Evolutionary conservation across 2,797 vertebrate species (phyloP).

Genomic region (Molossus alvarezi): DNA sequence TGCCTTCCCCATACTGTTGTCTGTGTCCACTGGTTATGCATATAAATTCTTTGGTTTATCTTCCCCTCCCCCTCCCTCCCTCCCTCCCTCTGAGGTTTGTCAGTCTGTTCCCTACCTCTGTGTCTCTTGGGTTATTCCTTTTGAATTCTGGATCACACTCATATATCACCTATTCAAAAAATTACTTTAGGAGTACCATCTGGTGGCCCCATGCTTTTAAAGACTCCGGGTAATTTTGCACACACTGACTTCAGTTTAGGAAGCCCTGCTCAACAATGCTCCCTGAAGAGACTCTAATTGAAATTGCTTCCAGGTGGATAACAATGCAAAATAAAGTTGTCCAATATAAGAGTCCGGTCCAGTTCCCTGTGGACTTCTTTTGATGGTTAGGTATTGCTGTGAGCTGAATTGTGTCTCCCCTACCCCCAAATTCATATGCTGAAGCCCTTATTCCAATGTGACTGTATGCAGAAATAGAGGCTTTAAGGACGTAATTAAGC

Average conservation of each 20-base stretch:
- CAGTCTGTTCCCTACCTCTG: no score
- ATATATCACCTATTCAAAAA: not conserved
- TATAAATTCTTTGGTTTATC: no score
- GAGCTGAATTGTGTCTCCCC: not conserved
- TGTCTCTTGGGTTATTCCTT: not conserved
- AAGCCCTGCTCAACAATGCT: not conserved
- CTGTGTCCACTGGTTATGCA: no score
- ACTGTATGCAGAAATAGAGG: not conserved
- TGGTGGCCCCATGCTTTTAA: not conserved
- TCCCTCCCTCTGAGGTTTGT: no score
- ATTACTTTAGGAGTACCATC: not conserved
- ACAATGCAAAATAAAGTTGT: slow-evolving; percentile 14
- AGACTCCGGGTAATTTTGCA: not conserved
- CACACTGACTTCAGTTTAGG: not conserved
- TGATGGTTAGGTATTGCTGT: not conserved
- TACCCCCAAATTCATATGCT: not conserved
- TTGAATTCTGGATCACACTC: not conserved
- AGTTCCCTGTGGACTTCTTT: not conserved
- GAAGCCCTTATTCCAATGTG: not conserved
- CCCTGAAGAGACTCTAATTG: not conserved
- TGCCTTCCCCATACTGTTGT: no score
- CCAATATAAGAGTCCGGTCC: not conserved
- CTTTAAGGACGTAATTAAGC: not conserved
- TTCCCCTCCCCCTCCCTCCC: no score
- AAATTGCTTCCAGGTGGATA: not conserved